phyloP scores from a whole-genome alignment of 2,888 invertebrate species.

The Mesochorus sp. region DNA sequence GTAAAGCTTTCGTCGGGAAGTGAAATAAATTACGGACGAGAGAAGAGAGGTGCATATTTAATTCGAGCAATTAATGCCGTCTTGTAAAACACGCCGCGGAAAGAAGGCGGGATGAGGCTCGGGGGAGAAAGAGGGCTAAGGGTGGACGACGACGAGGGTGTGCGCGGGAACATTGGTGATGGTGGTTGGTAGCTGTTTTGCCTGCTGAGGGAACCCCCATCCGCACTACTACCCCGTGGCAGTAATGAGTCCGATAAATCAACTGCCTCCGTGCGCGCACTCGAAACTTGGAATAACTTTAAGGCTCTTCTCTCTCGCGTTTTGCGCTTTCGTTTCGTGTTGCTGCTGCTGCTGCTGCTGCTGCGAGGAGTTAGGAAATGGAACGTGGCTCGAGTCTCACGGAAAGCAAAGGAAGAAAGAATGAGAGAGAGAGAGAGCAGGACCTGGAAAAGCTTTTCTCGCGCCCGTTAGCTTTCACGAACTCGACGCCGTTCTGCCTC shows the following conservation, averaged over 20 bases:
- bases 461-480: constrained; percentile 25
- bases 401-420: constrained; percentile 5
- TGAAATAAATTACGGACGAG: constrained; percentile 79
- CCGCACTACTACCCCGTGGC: constrained; percentile 66
- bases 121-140: constrained; percentile 27
- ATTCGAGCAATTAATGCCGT: constrained; percentile 82
- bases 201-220: constrained; percentile 68
- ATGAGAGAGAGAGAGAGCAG: constrained; percentile 1
- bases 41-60: constrained; percentile 81
- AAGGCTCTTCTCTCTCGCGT: constrained; percentile 65
- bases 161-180: constrained; percentile 58
- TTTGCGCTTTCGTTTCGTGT: constrained; percentile 45
- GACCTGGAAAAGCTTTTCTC: constrained; percentile 54
- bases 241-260: constrained; percentile 82
- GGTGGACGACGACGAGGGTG: constrained; percentile 52
- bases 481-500: constrained; percentile 29
- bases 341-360: constrained; percentile 30
- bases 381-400: constrained; percentile 35
- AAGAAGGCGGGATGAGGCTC: constrained; percentile 26
- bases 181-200: constrained; percentile 74
- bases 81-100: constrained; percentile 81
- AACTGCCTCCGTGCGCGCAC: constrained; percentile 79
- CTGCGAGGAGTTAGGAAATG: constrained; percentile 20
- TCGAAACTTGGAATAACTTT: constrained; percentile 81
- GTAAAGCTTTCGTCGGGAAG: constrained; percentile 78